Percentiles rank a stretch among this genome's conserved stretches.
These are phyloP conservation scores for Leptocoma aspasia DNA, from an alignment of 2,113 vertebrate genomes.

Conservation along the genomic window DNA sequence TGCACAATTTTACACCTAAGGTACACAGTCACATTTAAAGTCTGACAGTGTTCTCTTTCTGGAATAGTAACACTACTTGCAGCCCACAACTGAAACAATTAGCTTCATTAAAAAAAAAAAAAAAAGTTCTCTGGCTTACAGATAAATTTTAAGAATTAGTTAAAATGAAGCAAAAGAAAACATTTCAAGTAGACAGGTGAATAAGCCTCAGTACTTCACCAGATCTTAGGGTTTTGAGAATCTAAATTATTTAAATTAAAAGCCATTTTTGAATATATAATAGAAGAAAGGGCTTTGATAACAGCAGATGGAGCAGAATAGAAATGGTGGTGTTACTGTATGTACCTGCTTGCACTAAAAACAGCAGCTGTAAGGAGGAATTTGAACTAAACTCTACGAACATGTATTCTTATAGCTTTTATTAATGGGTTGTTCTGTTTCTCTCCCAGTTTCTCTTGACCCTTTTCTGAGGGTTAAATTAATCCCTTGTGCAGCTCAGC, in stretches of 20 bases:
- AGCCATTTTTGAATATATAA: background rate
- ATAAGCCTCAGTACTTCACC: background rate
- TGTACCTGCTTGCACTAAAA: background rate
- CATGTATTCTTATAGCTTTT: background rate
- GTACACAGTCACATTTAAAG: conserved; percentile 2
- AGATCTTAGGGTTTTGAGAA: background rate
- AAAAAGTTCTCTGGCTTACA: background rate
- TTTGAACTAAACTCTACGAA: background rate
- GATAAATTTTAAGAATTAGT: background rate
- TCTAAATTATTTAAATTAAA: background rate
- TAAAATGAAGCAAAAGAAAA: background rate
- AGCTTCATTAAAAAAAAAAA: background rate
- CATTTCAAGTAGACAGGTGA: background rate
- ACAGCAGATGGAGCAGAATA: background rate
- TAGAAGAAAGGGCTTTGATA: background rate
- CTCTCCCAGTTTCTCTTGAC: background rate
- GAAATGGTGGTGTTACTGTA: background rate
- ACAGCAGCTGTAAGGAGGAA: background rate
- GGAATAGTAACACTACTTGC: background rate
- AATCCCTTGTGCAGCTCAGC: conserved; percentile 7
- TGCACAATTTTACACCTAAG: background rate
- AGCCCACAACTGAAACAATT: conserved; percentile 25
- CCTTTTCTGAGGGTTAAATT: conserved; percentile 33
- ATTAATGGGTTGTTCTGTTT: background rate
- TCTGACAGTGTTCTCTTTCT: conserved; percentile 13